Evolutionary conservation across 2,797 vertebrate species (phyloP).

Genomic region (Chloroceryle inda): DNA sequence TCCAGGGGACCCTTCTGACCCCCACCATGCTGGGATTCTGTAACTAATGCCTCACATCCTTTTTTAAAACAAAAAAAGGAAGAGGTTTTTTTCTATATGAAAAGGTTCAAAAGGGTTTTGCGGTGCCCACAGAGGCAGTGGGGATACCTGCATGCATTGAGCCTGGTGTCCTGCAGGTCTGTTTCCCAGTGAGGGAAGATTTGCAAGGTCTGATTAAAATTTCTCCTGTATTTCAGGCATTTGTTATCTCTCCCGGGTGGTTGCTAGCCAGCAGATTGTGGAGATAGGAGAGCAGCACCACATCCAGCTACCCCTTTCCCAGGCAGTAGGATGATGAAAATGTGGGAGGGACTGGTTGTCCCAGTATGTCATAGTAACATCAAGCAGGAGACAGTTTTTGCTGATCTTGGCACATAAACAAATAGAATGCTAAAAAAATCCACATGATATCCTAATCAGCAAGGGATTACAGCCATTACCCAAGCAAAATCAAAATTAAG

Average conservation of each 20-base stretch:
- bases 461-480: not conserved
- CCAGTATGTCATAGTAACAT: not conserved
- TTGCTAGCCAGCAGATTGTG: not conserved
- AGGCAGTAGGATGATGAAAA: not conserved
- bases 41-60: not conserved
- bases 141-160: fast-evolving
- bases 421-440: not conserved
- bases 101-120: not conserved
- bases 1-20: not conserved
- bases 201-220: not conserved
- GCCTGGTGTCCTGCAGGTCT: not conserved
- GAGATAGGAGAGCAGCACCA: not conserved
- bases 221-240: not conserved
- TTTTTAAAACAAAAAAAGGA: not conserved
- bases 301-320: not conserved
- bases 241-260: not conserved
- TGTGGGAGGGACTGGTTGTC: not conserved
- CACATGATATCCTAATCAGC: not conserved
- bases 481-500: not conserved
- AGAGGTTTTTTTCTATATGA: not conserved
- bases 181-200: not conserved
- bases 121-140: not conserved
- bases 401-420: not conserved
- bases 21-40: not conserved
- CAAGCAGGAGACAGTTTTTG: not conserved